phyloP scores from a whole-genome alignment of 2,113 vertebrate genomes.

The Phrynocephalus versicolor region DNA sequence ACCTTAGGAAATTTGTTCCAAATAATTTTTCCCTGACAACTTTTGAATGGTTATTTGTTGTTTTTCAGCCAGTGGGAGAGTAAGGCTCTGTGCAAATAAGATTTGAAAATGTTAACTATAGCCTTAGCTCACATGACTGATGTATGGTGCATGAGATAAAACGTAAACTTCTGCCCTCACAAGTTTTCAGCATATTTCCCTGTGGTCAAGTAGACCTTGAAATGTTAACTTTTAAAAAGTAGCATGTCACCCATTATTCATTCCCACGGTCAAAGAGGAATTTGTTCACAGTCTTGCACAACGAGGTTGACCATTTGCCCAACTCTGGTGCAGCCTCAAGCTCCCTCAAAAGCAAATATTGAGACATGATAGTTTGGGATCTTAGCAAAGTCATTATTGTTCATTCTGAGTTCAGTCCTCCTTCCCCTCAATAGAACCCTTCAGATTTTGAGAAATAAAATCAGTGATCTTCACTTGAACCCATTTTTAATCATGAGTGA shows the following conservation, averaged over 20 bases:
- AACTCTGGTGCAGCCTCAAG: not conserved
- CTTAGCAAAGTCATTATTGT: not conserved
- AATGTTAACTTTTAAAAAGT: no score
- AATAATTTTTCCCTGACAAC: not conserved
- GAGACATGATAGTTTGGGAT: not conserved
- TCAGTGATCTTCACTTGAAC: not conserved
- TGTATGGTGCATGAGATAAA: not conserved
- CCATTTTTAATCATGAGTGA: not conserved
- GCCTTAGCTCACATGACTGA: not conserved
- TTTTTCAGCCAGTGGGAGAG: not conserved
- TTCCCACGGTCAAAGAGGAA: not conserved
- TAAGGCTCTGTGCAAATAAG: not conserved
- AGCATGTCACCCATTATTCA: no score
- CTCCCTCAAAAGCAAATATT: not conserved
- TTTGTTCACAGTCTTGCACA: not conserved
- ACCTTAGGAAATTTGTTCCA: not conserved
- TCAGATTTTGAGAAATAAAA: slow-evolving; percentile 18
- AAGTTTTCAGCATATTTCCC: no score
- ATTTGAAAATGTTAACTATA: not conserved
- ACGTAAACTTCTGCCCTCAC: not conserved
- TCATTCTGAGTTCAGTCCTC: not conserved
- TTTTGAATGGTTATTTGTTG: not conserved
- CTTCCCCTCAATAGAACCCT: not conserved
- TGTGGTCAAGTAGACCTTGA: no score
- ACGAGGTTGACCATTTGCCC: no score